Percentiles rank a stretch among this genome's conserved stretches.
phyloP scores from a whole-genome alignment of 2,797 vertebrate species.

The Morelia viridis region DNA sequence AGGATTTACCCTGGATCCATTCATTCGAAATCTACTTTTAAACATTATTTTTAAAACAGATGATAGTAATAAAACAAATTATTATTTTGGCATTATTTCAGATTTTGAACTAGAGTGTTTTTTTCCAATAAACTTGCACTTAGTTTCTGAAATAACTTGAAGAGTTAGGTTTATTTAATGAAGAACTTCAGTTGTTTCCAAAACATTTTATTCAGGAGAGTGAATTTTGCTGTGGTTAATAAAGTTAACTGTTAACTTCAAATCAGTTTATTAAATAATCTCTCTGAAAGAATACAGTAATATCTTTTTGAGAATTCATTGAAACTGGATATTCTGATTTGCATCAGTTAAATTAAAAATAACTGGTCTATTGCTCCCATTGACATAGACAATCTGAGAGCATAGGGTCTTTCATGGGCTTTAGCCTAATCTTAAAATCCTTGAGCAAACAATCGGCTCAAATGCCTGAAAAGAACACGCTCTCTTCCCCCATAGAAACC shows the following conservation, averaged over 20 bases:
- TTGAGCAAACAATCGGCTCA: background rate
- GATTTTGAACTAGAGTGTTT: background rate
- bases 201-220: background rate
- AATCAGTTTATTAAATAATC: background rate
- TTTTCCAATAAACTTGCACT: background rate
- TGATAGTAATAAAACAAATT: background rate
- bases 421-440: background rate
- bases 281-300: background rate
- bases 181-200: background rate
- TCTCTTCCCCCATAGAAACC: background rate
- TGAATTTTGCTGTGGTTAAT: background rate
- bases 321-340: background rate
- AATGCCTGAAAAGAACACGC: background rate
- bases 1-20: background rate
- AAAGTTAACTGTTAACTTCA: background rate
- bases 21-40: background rate
- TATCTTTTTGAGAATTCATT: background rate
- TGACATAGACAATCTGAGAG: background rate
- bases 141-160: background rate
- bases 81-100: background rate
- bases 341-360: background rate
- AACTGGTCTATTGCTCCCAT: background rate
- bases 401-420: background rate
- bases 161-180: background rate
- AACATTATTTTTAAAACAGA: background rate